phyloP scores from a whole-genome alignment of 2,113 vertebrate species.

The Stigmatopora argus region DNA sequence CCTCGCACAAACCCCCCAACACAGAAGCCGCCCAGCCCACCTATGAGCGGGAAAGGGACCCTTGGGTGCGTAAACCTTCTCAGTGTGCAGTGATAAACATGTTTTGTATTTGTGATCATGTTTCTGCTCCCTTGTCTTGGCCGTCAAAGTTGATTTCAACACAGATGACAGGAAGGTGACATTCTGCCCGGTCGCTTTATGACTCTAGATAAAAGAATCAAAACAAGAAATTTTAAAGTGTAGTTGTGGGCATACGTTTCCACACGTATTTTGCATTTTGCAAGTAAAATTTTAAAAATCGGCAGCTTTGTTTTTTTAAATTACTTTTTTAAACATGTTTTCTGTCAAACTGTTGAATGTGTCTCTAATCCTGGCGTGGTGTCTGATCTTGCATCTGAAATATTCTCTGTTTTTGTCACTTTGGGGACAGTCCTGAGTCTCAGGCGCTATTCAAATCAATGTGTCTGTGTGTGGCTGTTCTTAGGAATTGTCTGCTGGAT shows the following conservation, averaged over 20 bases:
- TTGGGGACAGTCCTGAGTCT: constrained; percentile 15
- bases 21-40: constrained; percentile 97
- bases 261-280: not conserved
- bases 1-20: constrained; percentile 94
- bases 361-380: constrained; percentile 29
- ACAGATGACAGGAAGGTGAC: not conserved
- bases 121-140: not conserved
- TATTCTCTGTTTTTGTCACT: constrained; percentile 27
- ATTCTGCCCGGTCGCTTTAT: no score
- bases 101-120: not conserved
- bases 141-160: not conserved
- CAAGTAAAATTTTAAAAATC: not conserved
- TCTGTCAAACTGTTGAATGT: constrained; percentile 24
- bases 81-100: not conserved
- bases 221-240: not conserved
- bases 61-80: constrained; percentile 80
- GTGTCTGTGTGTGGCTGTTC: not conserved
- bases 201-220: not conserved
- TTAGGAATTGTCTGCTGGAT: not conserved
- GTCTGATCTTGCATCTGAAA: constrained; percentile 10
- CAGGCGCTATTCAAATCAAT: constrained; percentile 19
- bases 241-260: not conserved
- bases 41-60: constrained; percentile 92
- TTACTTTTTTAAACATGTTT: not conserved
- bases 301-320: not conserved